Evolutionary conservation across 92 coral and sea anemone species (phyloP).

Genomic region (Pocillopora grandis): DNA sequence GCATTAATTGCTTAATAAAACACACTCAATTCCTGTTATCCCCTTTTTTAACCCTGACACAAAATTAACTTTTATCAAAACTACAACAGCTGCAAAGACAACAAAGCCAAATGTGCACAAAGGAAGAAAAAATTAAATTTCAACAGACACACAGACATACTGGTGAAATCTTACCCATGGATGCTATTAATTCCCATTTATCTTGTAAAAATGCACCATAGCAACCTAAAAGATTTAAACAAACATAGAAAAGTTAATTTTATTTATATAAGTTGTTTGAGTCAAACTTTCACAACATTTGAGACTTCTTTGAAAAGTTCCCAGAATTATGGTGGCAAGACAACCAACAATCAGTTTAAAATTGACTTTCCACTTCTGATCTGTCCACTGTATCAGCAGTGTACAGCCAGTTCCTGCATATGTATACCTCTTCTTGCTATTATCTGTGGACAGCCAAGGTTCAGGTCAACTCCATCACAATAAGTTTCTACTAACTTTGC

Average conservation of each 20-base stretch:
- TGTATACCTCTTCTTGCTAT: slow-evolving; percentile 89
- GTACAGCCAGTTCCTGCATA: too few species aligned
- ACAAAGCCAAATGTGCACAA: not conserved
- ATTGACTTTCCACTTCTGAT: too few species aligned
- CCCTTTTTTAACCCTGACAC: too few species aligned
- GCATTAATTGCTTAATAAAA: too few species aligned
- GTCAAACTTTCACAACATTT: not conserved
- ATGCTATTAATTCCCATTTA: slow-evolving; percentile 89
- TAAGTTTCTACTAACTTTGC: slow-evolving; percentile 80
- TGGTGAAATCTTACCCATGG: slow-evolving; percentile 66
- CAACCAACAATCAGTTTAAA: too few species aligned
- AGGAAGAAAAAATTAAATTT: too few species aligned
- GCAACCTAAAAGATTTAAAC: slow-evolving; percentile 62
- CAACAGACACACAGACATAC: too few species aligned
- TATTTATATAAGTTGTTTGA: not conserved
- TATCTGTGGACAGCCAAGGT: slow-evolving; percentile 94
- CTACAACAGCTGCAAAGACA: not conserved
- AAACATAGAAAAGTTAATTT: not conserved
- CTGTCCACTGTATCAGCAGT: too few species aligned
- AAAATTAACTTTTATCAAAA: too few species aligned
- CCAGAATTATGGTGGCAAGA: too few species aligned
- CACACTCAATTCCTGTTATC: too few species aligned
- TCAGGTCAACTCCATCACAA: slow-evolving; percentile 93
- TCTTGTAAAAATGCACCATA: slow-evolving; percentile 98
- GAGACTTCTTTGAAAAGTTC: too few species aligned